Conservation (phyloP, 2,113 vertebrate genomes). For the Lutjanus erythropterus region DNA sequence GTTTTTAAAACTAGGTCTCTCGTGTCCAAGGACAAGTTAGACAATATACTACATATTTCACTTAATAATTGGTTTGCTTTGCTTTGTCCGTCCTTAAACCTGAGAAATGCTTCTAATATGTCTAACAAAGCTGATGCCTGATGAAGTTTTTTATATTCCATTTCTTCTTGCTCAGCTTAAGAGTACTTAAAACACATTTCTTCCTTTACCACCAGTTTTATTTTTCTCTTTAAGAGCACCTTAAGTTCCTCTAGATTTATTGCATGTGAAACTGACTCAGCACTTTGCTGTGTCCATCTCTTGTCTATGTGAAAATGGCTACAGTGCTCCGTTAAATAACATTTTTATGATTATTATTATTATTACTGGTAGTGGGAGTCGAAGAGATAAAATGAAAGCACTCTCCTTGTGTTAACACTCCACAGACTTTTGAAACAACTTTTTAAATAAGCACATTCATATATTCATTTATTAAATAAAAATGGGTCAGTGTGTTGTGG, state of each 20-base stretch:
- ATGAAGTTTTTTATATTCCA: not conserved
- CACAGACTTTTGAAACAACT: not conserved
- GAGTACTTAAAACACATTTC: not conserved
- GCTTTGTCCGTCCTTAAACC: not conserved
- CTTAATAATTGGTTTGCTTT: not conserved
- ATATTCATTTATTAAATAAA: not conserved
- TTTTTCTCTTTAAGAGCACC: not conserved
- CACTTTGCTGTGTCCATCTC: not conserved
- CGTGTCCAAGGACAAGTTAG: not conserved
- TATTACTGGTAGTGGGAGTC: too few species aligned
- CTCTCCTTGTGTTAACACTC: not conserved
- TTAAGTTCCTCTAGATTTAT: not conserved
- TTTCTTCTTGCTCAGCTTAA: not conserved
- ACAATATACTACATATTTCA: not conserved
- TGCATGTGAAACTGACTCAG: too few species aligned
- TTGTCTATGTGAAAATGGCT: not conserved
- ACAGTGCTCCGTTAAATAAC: not conserved
- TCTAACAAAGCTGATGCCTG: too few species aligned
- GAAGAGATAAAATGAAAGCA: not conserved
- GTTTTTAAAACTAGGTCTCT: too few species aligned
- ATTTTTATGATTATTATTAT: not conserved
- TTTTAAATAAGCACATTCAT: not conserved
- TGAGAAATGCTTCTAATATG: not conserved
- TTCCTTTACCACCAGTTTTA: not conserved
- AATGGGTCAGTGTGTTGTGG: not conserved